Conservation (phyloP, 2,113 vertebrate genomes). For the Petrocephalus microphthalmus region DNA sequence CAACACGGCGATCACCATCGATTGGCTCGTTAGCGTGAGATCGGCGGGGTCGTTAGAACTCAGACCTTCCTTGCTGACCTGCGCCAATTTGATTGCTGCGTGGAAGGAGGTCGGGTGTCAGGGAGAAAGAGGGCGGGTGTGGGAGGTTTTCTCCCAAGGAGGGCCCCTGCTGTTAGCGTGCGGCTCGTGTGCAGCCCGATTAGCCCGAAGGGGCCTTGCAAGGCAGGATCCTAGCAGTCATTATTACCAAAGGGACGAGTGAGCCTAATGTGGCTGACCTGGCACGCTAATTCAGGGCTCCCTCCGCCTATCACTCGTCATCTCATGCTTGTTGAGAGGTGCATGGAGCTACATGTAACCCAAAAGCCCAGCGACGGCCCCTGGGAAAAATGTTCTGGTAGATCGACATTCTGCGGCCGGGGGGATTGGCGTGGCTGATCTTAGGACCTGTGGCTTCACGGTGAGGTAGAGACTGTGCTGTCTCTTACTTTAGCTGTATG, state of each 20-base stretch:
- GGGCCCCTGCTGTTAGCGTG: neutral
- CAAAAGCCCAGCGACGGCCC: neutral
- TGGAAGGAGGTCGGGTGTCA: neutral
- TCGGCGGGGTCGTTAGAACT: neutral
- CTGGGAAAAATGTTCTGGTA: neutral
- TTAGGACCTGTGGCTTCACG: neutral
- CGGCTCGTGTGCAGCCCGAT: neutral
- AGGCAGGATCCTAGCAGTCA: neutral
- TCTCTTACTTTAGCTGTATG: neutral
- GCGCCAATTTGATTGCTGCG: slow-evolving; percentile 2
- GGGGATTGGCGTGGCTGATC: neutral
- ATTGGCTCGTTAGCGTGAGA: neutral
- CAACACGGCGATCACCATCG: neutral
- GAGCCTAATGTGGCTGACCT: neutral
- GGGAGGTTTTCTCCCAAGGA: neutral
- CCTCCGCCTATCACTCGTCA: neutral
- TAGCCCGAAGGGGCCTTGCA: neutral
- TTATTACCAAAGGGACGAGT: neutral
- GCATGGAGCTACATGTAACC: neutral
- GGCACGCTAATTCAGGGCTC: neutral
- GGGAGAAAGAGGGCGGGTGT: no score
- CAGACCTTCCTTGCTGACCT: neutral
- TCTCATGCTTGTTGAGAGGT: neutral
- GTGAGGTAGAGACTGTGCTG: neutral
- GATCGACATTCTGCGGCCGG: neutral